Conservation (phyloP, 2,888 invertebrate species). For the Aspidiotus destructor region DNA sequence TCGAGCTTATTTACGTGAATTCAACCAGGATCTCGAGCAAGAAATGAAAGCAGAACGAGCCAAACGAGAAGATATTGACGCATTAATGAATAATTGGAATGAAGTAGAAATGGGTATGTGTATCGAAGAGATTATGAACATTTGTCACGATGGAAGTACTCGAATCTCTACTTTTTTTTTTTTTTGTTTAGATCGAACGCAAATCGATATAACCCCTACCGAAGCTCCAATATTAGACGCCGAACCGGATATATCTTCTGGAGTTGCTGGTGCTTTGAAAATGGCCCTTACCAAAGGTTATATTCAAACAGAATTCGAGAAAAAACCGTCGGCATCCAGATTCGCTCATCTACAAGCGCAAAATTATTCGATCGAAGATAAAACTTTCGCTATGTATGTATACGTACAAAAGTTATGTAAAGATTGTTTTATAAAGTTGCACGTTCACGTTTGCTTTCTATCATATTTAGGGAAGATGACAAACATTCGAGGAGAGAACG, state of each 20-base stretch:
- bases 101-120: constrained; percentile 57
- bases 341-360: constrained; percentile 67
- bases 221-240: constrained; percentile 70
- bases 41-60: constrained; percentile 44
- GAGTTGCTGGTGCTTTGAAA: constrained; percentile 81
- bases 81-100: constrained; percentile 63
- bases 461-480: constrained; percentile 59
- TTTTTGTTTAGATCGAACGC: constrained; percentile 41
- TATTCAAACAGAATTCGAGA: constrained; percentile 68
- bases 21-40: constrained; percentile 46
- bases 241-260: constrained; percentile 84
- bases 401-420: constrained; percentile 8
- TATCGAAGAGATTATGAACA: too few relatives aligned
- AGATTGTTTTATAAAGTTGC: too few relatives aligned
- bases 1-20: too few relatives aligned
- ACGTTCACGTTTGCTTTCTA: neutral
- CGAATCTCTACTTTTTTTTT: neutral
- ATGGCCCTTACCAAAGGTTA: constrained; percentile 91
- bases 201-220: constrained; percentile 45
- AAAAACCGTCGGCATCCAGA: constrained; percentile 60
- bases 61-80: constrained; percentile 48
- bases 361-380: constrained; percentile 71
- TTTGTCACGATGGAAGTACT: neutral
- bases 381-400: constrained; percentile 53
- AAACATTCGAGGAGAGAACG: constrained; percentile 61